phyloP scores from a whole-genome alignment of 2,113 vertebrate genomes.

The Bujurquina vittata region DNA sequence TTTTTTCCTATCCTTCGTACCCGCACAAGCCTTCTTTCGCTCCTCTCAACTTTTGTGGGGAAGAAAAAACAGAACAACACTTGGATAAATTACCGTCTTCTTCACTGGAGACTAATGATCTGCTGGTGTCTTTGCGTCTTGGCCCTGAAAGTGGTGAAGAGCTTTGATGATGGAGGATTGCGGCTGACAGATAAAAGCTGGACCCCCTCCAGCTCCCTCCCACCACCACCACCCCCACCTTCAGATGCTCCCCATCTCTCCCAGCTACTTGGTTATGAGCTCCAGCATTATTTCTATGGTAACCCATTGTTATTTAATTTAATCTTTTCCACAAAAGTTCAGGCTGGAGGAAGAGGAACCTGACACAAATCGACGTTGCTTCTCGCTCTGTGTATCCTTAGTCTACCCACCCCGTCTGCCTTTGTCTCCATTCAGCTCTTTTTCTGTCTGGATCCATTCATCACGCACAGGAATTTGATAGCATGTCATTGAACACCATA shows the following conservation, averaged over 20 bases:
- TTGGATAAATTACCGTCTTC: conserved; percentile 64
- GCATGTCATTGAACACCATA: neutral
- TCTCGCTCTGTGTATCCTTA: neutral
- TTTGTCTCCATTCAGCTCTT: conserved; percentile 15
- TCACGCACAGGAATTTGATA: neutral
- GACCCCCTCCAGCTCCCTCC: neutral
- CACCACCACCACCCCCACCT: neutral
- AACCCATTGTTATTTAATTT: conserved; percentile 75
- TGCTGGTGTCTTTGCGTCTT: conserved; percentile 61
- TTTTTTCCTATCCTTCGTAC: neutral
- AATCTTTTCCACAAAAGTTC: conserved; percentile 60
- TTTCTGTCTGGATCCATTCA: conserved; percentile 5
- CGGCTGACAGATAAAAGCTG: conserved; percentile 66
- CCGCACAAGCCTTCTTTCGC: conserved; percentile 17
- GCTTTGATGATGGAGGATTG: conserved; percentile 75
- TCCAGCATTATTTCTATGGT: conserved; percentile 68
- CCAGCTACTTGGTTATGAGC: conserved; percentile 62
- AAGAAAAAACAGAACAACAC: conserved; percentile 5
- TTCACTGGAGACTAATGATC: conserved; percentile 74
- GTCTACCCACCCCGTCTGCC: conserved; percentile 9
- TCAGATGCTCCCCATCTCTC: conserved; percentile 57
- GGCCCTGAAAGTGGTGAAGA: conserved; percentile 65
- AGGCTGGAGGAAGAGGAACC: conserved; percentile 40
- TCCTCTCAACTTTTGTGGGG: conserved; percentile 37
- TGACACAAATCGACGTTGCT: neutral